Evolutionary conservation across 2,888 invertebrate species (phyloP).

Genomic region (Cataglyphis livida): DNA sequence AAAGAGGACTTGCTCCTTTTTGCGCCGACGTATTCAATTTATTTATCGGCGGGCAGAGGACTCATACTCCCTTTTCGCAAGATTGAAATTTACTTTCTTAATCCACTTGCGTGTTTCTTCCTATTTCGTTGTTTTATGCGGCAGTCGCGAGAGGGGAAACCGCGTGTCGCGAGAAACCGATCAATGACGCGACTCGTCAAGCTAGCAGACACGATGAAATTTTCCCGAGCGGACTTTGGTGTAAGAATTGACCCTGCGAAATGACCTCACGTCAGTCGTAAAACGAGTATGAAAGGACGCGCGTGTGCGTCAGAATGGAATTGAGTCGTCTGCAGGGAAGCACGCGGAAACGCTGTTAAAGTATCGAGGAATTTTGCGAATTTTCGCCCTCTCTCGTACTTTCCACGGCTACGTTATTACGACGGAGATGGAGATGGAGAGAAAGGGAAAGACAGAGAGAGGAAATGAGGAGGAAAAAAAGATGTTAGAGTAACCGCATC

Average conservation of each 20-base stretch:
- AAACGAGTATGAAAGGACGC: constrained; percentile 55
- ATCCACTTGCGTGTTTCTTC: not conserved
- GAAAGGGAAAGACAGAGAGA: not conserved
- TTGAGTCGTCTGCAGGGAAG: constrained; percentile 41
- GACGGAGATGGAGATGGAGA: not conserved
- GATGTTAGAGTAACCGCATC: not conserved
- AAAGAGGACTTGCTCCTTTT: not conserved
- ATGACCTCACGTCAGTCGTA: constrained; percentile 54
- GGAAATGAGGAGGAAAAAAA: not conserved
- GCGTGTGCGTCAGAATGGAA: constrained; percentile 50
- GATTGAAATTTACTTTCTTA: not conserved
- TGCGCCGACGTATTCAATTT: not conserved
- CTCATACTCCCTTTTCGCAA: not conserved
- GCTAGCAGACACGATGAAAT: constrained; percentile 59
- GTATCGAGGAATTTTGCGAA: constrained; percentile 55
- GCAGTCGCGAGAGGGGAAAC: not conserved
- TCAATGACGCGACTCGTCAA: constrained; percentile 51
- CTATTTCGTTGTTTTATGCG: not conserved
- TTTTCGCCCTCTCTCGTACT: constrained; percentile 37
- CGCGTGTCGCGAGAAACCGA: constrained; percentile 24
- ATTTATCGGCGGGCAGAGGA: not conserved
- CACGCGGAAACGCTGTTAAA: constrained; percentile 42
- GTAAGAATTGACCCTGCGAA: constrained; percentile 56
- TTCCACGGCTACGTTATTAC: constrained; percentile 20
- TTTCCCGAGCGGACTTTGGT: constrained; percentile 32